These are phyloP conservation scores for Dermatemys mawii DNA, from an alignment of 2,113 vertebrate genomes.

Conservation along the genomic window DNA sequence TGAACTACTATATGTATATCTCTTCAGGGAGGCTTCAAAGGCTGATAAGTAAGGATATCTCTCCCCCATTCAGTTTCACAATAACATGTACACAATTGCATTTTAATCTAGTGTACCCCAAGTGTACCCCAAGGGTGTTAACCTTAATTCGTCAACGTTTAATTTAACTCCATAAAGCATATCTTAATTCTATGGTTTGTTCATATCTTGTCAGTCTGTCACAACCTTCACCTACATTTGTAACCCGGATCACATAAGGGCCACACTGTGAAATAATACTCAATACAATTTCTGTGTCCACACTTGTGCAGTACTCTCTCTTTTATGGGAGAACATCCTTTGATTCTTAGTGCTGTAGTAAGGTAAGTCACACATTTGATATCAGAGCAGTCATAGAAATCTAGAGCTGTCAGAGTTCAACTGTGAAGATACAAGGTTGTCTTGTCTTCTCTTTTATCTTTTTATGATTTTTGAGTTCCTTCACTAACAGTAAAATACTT, in stretches of 20 bases:
- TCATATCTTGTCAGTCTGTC: neutral
- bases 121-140: neutral
- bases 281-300: neutral
- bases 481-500: neutral
- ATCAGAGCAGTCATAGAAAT: neutral
- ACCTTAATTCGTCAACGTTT: neutral
- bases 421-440: neutral
- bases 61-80: neutral
- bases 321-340: neutral
- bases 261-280: neutral
- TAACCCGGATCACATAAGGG: neutral
- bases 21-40: neutral
- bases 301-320: neutral
- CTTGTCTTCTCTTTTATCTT: neutral
- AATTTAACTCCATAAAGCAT: neutral
- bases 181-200: neutral
- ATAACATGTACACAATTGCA: neutral
- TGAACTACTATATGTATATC: neutral
- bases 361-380: neutral
- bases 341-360: neutral
- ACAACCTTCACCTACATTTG: neutral
- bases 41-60: neutral
- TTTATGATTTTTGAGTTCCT: neutral
- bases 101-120: neutral
- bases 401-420: neutral